phyloP scores from a whole-genome alignment of 2,888 invertebrate species.

The Drosophila neonasuta region DNA sequence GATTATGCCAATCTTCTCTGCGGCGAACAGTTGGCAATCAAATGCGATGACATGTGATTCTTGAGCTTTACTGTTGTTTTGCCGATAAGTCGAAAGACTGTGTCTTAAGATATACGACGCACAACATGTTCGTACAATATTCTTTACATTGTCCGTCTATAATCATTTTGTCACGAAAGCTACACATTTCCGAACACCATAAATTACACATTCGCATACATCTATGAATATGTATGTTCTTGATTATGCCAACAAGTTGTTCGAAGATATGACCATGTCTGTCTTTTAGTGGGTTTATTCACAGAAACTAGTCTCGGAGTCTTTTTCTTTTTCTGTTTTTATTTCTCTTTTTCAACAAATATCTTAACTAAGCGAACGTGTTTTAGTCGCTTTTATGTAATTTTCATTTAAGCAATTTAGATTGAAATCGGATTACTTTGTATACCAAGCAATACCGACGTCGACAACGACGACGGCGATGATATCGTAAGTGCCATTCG shows the following conservation, averaged over 20 bases:
- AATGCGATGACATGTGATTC: conserved; percentile 40
- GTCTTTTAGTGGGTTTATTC: conserved; percentile 18
- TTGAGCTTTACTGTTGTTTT: conserved; percentile 25
- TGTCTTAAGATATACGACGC: not conserved
- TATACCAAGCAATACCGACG: not conserved
- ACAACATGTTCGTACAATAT: conserved; percentile 1
- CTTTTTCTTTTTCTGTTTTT: not conserved
- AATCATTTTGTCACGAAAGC: conserved; percentile 27
- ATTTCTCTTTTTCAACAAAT: conserved; percentile 6
- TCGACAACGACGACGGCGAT: not conserved
- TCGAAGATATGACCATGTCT: conserved; percentile 20
- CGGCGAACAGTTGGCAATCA: conserved; percentile 23
- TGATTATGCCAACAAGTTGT: conserved; percentile 21
- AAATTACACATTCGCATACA: conserved; percentile 5
- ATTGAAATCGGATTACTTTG: conserved; percentile 20
- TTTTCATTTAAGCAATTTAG: conserved; percentile 25
- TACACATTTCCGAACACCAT: conserved; percentile 25
- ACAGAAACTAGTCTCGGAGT: conserved; percentile 16
- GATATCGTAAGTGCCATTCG: conserved; percentile 12
- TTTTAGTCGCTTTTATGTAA: conserved; percentile 23
- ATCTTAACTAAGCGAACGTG: conserved; percentile 20
- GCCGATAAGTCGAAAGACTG: conserved; percentile 13
- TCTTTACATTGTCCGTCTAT: conserved; percentile 3
- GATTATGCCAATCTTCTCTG: conserved; percentile 21
- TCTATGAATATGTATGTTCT: conserved; percentile 16